These are phyloP conservation scores for Mus pahari DNA, from an alignment of 2,113 vertebrate genomes.

Conservation along the genomic window DNA sequence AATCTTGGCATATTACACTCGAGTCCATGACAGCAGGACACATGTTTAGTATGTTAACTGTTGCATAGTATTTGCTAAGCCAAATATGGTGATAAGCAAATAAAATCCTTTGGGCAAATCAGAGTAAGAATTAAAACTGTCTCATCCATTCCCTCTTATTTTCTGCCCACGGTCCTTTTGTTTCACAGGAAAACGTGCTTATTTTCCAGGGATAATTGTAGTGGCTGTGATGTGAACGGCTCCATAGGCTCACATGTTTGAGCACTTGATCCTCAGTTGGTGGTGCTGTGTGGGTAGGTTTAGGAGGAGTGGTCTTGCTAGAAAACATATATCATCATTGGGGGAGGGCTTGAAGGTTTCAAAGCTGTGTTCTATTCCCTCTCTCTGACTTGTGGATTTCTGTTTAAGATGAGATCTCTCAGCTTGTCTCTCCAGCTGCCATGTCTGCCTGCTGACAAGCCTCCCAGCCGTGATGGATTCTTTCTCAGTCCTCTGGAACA, in stretches of 20 bases:
- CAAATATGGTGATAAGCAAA: constrained; percentile 8
- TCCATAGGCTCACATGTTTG: neutral
- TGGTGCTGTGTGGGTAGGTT: neutral
- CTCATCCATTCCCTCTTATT: neutral
- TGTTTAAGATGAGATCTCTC: neutral
- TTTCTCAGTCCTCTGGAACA: neutral
- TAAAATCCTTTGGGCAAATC: constrained; percentile 13
- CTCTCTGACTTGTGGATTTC: neutral
- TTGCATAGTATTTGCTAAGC: neutral
- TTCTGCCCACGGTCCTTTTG: neutral
- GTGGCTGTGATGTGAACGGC: too few species aligned
- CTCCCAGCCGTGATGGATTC: neutral
- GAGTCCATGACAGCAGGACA: neutral
- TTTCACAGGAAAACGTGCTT: neutral
- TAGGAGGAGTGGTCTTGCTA: neutral
- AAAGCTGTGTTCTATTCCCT: neutral
- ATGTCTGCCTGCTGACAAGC: neutral
- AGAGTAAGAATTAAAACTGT: neutral
- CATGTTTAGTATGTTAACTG: neutral
- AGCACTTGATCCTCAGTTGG: neutral
- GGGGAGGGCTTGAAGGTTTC: neutral
- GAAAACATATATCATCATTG: neutral
- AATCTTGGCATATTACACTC: neutral
- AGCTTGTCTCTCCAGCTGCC: neutral
- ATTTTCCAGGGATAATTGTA: neutral